Conservation (phyloP, 2,113 vertebrate genomes). For the Cyanoderma ruficeps region DNA sequence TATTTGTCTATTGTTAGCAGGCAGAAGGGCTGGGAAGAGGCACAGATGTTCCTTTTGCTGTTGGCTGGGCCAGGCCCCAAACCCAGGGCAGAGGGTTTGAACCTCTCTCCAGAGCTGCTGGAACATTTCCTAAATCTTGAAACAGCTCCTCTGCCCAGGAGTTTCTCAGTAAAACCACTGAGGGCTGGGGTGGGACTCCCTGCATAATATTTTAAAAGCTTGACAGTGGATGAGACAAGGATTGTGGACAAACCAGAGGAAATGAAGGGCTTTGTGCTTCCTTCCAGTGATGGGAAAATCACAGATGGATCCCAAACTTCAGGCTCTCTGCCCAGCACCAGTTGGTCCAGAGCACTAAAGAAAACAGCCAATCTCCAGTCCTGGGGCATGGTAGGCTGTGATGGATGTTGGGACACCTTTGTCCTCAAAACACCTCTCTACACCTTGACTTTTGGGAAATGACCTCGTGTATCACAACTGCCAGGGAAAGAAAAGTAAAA, state of each 20-base stretch:
- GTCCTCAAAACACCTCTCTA: neutral
- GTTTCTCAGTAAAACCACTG: neutral
- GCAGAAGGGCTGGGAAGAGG: neutral
- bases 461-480: neutral
- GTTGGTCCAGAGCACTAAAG: neutral
- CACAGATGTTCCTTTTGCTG: neutral
- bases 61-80: neutral
- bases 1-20: neutral
- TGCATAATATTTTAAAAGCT: neutral
- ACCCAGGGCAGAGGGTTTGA: neutral
- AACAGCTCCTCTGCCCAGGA: neutral
- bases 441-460: neutral
- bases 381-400: neutral
- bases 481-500: neutral
- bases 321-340: neutral
- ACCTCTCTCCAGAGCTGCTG: neutral
- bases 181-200: neutral
- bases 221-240: neutral
- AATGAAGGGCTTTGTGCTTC: neutral
- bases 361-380: neutral
- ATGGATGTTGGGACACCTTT: neutral
- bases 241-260: neutral
- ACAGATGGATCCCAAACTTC: neutral
- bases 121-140: neutral
- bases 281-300: neutral